phyloP scores from a whole-genome alignment of 1,140 invertebrate genomes.

The Saccostrea cuccullata region DNA sequence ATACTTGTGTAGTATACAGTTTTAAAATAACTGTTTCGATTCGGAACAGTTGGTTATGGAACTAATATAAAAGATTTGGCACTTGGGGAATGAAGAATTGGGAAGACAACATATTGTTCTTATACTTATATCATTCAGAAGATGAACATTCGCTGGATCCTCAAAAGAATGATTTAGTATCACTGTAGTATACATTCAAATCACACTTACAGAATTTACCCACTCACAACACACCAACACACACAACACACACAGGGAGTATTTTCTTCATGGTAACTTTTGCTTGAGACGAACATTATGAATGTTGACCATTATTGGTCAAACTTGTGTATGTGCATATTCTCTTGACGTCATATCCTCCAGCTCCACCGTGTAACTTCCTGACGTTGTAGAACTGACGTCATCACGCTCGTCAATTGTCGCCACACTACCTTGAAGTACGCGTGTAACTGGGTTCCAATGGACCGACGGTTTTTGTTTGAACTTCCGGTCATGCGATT shows the following conservation, averaged over 20 bases:
- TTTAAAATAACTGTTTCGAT: not conserved
- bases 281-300: too few species aligned
- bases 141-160: not conserved
- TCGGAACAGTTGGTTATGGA: not conserved
- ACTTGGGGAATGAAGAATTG: not conserved
- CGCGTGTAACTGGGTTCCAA: conserved; percentile 8
- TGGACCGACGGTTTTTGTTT: conserved; percentile 42
- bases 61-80: conserved; percentile 16
- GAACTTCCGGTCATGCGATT: conserved; percentile 20
- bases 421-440: conserved; percentile 16
- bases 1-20: not conserved
- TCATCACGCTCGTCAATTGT: conserved; percentile 39
- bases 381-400: conserved; percentile 38
- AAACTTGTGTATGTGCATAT: conserved; percentile 27
- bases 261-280: not conserved
- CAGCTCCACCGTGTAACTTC: conserved; percentile 34
- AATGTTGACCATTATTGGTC: not conserved
- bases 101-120: not conserved
- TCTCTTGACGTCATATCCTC: not conserved
- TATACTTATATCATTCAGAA: not conserved
- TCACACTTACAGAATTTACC: conserved; percentile 5
- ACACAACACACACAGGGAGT: not conserved
- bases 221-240: not conserved
- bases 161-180: not conserved
- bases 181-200: not conserved